Conservation (phyloP, 2,113 vertebrate genomes). For the Epinephelus cyanopodus region DNA sequence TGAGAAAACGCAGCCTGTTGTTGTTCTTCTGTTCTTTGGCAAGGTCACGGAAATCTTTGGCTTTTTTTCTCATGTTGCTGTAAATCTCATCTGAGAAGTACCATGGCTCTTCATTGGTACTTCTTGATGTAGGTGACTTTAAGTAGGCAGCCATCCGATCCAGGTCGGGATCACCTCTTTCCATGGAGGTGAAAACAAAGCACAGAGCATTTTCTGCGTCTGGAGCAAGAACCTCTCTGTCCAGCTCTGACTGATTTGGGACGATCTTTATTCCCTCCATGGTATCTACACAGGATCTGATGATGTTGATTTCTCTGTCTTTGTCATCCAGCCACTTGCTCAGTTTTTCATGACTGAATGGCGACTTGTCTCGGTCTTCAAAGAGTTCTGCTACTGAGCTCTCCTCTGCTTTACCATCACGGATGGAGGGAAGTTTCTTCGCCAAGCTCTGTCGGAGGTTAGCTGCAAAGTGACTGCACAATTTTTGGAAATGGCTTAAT, state of each 20-base stretch:
- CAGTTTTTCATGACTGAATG: slow-evolving; percentile 15
- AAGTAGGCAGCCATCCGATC: not conserved
- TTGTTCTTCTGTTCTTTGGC: not conserved
- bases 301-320: slow-evolving; percentile 47
- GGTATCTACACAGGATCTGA: slow-evolving; percentile 8
- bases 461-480: not conserved
- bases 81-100: not conserved
- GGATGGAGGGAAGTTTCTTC: not conserved
- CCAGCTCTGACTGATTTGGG: not conserved
- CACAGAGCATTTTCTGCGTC: slow-evolving; percentile 18
- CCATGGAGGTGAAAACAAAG: slow-evolving; percentile 49
- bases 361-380: not conserved
- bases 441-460: not conserved
- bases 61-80: slow-evolving; percentile 1
- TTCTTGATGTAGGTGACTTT: fast-evolving
- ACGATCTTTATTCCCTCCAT: slow-evolving; percentile 5
- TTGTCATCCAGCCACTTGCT: slow-evolving; percentile 11
- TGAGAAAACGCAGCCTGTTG: not conserved
- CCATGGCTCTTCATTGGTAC: not conserved
- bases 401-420: slow-evolving; percentile 36
- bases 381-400: slow-evolving; percentile 12
- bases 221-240: not conserved
- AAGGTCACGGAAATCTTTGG: fast-evolving
- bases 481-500: slow-evolving; percentile 18
- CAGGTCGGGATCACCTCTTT: slow-evolving; percentile 1